Percentiles rank a stretch among this genome's conserved stretches.
These are phyloP conservation scores for Papilio demoleus DNA, from an alignment of 2,888 invertebrate species.

Conservation along the genomic window DNA sequence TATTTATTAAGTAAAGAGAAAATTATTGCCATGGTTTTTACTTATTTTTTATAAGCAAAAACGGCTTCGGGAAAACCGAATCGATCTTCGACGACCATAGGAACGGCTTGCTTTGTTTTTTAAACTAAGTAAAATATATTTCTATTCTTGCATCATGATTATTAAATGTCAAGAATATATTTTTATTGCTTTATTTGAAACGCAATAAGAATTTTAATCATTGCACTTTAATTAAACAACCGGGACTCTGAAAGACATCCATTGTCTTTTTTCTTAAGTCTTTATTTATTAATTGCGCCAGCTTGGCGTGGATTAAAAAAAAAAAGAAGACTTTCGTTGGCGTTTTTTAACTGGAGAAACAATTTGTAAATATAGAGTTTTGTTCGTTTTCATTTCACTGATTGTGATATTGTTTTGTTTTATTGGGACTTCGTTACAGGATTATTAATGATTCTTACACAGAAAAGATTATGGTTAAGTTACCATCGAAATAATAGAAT, in stretches of 20 bases:
- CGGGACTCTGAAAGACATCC: slow-evolving; percentile 21
- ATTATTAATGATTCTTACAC: not conserved
- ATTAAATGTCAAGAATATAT: slow-evolving; percentile 32
- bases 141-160: no score
- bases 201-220: slow-evolving; percentile 64
- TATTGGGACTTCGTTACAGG: not conserved
- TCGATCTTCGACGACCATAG: no score
- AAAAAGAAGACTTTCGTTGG: slow-evolving; percentile 1
- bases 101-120: no score
- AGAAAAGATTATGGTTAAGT: not conserved
- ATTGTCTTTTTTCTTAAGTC: slow-evolving; percentile 34
- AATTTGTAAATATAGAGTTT: not conserved
- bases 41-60: no score
- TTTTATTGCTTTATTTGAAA: slow-evolving; percentile 60
- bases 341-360: slow-evolving; percentile 13
- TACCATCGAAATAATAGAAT: no score
- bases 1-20: no score
- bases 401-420: not conserved
- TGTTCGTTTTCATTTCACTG: not conserved
- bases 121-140: no score
- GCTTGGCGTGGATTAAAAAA: slow-evolving; percentile 23
- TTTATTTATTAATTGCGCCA: slow-evolving; percentile 36
- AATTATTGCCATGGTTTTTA: no score
- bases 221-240: slow-evolving; percentile 68
- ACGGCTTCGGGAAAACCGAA: no score